phyloP scores from a whole-genome alignment of 2,888 invertebrate genomes.

The Tupiocoris notatus region DNA sequence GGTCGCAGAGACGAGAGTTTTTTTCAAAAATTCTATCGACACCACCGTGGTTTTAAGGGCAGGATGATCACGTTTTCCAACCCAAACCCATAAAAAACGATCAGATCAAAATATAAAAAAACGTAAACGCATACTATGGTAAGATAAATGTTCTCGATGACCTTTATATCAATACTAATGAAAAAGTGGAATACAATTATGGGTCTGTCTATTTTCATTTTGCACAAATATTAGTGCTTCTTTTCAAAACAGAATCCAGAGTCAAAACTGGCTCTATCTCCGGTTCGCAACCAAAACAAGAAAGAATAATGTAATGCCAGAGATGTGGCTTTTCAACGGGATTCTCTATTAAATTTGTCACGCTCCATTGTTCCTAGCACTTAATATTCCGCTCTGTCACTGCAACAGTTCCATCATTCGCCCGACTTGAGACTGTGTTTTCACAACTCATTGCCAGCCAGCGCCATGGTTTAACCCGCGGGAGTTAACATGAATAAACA shows the following conservation, averaged over 20 bases:
- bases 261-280: neutral
- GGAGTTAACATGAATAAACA: neutral
- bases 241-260: no score
- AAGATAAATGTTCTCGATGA: no score
- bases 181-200: no score
- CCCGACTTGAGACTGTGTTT: neutral
- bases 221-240: no score
- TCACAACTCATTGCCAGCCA: neutral
- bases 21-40: no score
- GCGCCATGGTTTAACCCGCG: neutral
- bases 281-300: neutral
- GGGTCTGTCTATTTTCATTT: no score
- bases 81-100: no score
- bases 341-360: neutral
- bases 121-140: no score
- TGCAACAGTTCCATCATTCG: neutral
- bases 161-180: no score
- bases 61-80: no score
- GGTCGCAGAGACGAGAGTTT: neutral
- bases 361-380: neutral
- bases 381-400: neutral
- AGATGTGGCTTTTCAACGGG: neutral
- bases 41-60: no score
- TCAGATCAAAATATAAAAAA: no score
- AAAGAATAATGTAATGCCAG: neutral